phyloP scores from a whole-genome alignment of 2,797 vertebrate species.

The Poeciliopsis gracilis region DNA sequence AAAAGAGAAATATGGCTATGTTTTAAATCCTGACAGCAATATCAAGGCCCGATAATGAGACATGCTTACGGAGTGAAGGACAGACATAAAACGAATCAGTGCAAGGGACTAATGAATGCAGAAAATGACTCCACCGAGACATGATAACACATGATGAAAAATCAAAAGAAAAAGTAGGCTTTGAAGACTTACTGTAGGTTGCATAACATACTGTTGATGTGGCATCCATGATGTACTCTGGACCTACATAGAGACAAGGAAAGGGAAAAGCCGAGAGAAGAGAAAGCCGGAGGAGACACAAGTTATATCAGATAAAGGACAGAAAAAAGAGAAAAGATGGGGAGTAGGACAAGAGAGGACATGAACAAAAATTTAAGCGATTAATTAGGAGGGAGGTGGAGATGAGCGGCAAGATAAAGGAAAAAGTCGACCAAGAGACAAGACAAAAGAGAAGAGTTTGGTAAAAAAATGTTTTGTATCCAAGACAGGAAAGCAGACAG shows the following conservation, averaged over 20 bases:
- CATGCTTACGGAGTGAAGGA: background rate
- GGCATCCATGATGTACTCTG: constrained; percentile 99
- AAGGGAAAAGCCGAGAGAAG: constrained; percentile 43
- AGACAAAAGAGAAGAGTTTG: constrained; percentile 54
- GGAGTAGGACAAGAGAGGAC: constrained; percentile 11
- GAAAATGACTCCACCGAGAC: constrained; percentile 14
- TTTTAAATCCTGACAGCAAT: background rate
- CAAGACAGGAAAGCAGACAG: constrained; percentile 50
- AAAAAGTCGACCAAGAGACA: constrained; percentile 49
- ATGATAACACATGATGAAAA: constrained; percentile 14
- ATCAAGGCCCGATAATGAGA: constrained; percentile 2
- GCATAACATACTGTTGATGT: constrained; percentile 99
- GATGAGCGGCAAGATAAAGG: constrained; percentile 36
- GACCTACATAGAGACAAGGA: constrained; percentile 98
- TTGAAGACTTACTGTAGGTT: constrained; percentile 96
- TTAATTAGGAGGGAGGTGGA: constrained; percentile 40
- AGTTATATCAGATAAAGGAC: constrained; percentile 20
- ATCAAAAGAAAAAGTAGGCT: constrained; percentile 27
- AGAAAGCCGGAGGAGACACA: constrained; percentile 6
- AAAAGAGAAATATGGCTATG: background rate
- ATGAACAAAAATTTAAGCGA: constrained; percentile 49
- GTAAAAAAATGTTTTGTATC: constrained; percentile 46
- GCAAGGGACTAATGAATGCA: constrained; percentile 1
- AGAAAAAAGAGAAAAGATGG: constrained; percentile 10
- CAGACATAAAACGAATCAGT: background rate